Percentiles rank a stretch among this genome's conserved stretches.
Conservation (phyloP, 2,113 vertebrate species). For the Motacilla alba region DNA sequence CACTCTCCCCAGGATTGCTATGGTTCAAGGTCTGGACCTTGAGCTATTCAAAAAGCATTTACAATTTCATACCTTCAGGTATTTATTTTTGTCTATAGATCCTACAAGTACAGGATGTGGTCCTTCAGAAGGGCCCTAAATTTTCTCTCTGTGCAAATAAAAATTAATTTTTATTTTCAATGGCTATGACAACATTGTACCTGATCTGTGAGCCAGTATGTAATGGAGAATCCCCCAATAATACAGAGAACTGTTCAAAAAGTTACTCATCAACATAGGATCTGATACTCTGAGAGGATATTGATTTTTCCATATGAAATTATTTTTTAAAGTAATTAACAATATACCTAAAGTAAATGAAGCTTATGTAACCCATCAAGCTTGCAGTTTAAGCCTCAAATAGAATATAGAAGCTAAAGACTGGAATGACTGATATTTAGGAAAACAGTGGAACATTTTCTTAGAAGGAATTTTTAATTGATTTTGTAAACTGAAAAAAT, state of each 20-base stretch:
- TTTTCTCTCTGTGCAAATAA: neutral
- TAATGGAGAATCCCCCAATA: neutral
- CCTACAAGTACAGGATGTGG: neutral
- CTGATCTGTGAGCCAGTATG: neutral
- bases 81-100: constrained; percentile 30
- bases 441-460: neutral
- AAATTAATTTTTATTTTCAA: neutral
- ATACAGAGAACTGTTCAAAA: neutral
- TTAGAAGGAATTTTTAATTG: neutral
- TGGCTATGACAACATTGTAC: neutral
- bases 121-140: neutral
- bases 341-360: neutral
- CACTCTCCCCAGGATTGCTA: neutral
- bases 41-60: neutral
- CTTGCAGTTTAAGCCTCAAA: neutral
- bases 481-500: neutral
- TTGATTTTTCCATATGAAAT: neutral
- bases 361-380: neutral
- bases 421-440: neutral
- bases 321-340: neutral
- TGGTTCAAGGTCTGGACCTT: neutral
- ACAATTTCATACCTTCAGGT: neutral
- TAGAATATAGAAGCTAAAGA: neutral
- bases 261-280: neutral
- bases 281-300: neutral